Conservation (phyloP, 2,888 invertebrate genomes). For the Leptinotarsa tumamoca region DNA sequence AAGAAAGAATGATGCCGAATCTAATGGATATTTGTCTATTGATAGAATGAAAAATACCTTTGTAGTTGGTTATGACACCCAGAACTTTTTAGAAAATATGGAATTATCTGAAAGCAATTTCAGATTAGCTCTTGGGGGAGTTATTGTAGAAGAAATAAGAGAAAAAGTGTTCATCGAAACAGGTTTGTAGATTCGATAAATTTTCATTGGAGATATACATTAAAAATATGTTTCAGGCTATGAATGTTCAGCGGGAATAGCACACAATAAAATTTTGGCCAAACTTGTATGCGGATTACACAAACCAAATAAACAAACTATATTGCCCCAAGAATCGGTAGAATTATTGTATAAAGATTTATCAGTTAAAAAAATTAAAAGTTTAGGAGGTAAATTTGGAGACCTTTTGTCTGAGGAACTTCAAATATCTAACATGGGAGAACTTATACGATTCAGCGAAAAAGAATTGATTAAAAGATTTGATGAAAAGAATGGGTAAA, state of each 20-base stretch:
- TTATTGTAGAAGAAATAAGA: constrained; percentile 89
- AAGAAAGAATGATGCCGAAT: constrained; percentile 53
- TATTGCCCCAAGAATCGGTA: constrained; percentile 82
- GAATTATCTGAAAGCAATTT: constrained; percentile 73
- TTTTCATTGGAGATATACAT: neutral
- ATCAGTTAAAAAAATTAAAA: constrained; percentile 86
- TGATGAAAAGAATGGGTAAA: constrained; percentile 90
- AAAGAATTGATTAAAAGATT: constrained; percentile 79
- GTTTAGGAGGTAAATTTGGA: constrained; percentile 95
- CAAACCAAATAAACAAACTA: constrained; percentile 92
- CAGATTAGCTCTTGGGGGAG: constrained; percentile 83
- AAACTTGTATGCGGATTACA: constrained; percentile 94
- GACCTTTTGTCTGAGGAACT: constrained; percentile 80
- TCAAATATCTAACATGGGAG: constrained; percentile 82
- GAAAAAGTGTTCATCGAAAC: constrained; percentile 84
- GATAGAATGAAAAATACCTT: constrained; percentile 71
- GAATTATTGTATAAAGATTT: constrained; percentile 72
- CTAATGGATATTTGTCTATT: constrained; percentile 51
- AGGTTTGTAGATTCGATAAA: constrained; percentile 63
- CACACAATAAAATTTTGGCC: constrained; percentile 95
- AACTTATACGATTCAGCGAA: constrained; percentile 79
- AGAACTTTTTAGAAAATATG: constrained; percentile 71
- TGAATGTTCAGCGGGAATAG: constrained; percentile 95
- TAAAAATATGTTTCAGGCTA: constrained; percentile 70
- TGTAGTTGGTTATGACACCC: constrained; percentile 73